phyloP scores from a whole-genome alignment of 2,888 invertebrate species.

The Embidobia sp. region DNA sequence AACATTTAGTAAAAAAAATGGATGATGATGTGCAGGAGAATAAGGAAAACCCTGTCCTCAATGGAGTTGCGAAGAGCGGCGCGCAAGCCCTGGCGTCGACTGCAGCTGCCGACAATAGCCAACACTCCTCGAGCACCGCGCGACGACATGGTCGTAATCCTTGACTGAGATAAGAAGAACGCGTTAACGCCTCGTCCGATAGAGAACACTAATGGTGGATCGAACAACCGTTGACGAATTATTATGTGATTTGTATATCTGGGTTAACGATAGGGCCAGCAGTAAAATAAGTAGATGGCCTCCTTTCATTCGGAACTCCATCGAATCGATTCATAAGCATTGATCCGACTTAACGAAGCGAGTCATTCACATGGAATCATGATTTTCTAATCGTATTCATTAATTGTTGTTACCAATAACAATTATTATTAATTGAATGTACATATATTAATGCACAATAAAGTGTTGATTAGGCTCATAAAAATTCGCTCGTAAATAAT shows the following conservation, averaged over 20 bases:
- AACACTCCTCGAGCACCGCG: constrained; percentile 76
- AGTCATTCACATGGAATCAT: constrained; percentile 79
- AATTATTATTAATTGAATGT: constrained; percentile 76
- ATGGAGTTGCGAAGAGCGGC: constrained; percentile 92
- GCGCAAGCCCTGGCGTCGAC: constrained; percentile 91
- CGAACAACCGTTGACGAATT: constrained; percentile 37
- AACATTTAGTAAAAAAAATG: constrained; percentile 94
- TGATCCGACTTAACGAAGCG: constrained; percentile 67
- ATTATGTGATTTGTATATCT: constrained; percentile 61
- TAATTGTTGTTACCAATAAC: constrained; percentile 81
- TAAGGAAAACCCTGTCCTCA: constrained; percentile 90
- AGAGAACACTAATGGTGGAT: constrained; percentile 62
- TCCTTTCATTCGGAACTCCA: constrained; percentile 32
- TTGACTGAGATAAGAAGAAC: constrained; percentile 80
- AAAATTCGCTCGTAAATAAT: constrained; percentile 23
- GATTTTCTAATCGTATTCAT: constrained; percentile 81
- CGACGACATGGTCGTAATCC: constrained; percentile 81
- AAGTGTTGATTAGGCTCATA: constrained; percentile 31
- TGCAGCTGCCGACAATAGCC: constrained; percentile 78
- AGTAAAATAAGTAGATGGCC: constrained; percentile 39
- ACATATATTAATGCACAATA: constrained; percentile 11
- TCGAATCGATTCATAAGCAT: constrained; percentile 33
- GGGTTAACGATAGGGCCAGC: constrained; percentile 29
- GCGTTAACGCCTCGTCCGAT: constrained; percentile 43
- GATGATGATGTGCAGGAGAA: constrained; percentile 92